phyloP scores from a whole-genome alignment of 2,888 invertebrate genomes.

The Eupeodes latifasciatus region DNA sequence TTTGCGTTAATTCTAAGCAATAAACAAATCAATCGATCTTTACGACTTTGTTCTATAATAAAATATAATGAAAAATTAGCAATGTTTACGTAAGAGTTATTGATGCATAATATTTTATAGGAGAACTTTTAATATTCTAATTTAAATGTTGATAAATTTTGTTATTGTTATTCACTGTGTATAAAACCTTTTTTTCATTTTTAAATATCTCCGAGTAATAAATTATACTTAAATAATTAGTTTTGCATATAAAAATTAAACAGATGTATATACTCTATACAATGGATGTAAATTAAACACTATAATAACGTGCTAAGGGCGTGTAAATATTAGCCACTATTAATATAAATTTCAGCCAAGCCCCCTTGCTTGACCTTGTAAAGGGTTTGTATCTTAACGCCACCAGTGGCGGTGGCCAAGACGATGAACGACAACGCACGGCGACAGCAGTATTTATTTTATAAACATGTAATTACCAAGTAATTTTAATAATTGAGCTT shows the following conservation, averaged over 20 bases:
- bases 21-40: background rate
- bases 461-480: background rate
- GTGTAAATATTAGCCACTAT: background rate
- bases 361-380: conserved; percentile 18
- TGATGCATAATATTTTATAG: background rate
- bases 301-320: conserved; percentile 18
- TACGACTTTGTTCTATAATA: background rate
- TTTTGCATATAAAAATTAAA: conserved; percentile 7
- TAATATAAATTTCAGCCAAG: conserved; percentile 24
- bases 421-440: no score
- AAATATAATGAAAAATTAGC: background rate
- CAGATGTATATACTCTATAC: background rate
- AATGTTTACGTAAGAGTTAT: background rate
- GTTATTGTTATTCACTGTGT: background rate
- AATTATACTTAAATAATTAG: background rate
- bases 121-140: background rate
- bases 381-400: conserved; percentile 4
- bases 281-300: background rate
- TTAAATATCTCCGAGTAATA: background rate
- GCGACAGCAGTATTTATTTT: background rate
- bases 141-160: background rate
- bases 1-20: no score
- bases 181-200: background rate
- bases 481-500: no score
- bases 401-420: background rate